Base-by-base conservation (phyloP, 2,888 invertebrate species). In the Poecilobothrus nobilitatus region DNA sequence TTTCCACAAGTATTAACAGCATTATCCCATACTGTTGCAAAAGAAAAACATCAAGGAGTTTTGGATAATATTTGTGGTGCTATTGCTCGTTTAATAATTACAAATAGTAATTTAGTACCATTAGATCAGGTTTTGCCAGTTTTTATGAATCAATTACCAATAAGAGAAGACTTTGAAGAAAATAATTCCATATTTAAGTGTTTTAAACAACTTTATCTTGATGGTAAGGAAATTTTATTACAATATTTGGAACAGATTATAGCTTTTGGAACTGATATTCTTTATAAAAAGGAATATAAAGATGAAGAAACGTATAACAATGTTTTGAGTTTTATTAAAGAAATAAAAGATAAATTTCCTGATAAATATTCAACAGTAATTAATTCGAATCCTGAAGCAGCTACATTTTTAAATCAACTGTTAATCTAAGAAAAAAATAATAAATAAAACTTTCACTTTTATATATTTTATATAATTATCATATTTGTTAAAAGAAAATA, bases 21-120 rank as follows among this genome's bases (percentile, higher is more conserved):
- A 9, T 79, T 92, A n/a, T 89, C 90, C 1, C 80, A 83, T 53
- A 84, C 87, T n/a, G 84, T 91, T 68, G 79, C 84, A 6, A 84
- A 83, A 69, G 91, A 91, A 79, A 82, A 84, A n/a, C 86, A 88
- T 75, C 83, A 85, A 0, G 84, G 89, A 62, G 88, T 88, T 6
- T 81, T 89, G 70, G 92, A 92, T 77, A 92, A 92, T 77, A 88
- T 91, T 73, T 89, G 90, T 78, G 92, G 90, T 67, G 90, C 91
- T 44, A 84, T 91, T 67, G 89, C 91, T 34, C 86, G 91, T 70
- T 84, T 92, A 76, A 89, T 92, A 67, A 82, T 87, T 61, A 85
- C 86, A 2, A 89, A 91, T 79, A 81, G 84, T 64, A 79, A 80
- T 69, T 83, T 84, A 72, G 83, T 92, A 70, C 91, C 91, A 22